phyloP scores from a whole-genome alignment of 2,113 vertebrate species.

The Rhinichthys klamathensis region DNA sequence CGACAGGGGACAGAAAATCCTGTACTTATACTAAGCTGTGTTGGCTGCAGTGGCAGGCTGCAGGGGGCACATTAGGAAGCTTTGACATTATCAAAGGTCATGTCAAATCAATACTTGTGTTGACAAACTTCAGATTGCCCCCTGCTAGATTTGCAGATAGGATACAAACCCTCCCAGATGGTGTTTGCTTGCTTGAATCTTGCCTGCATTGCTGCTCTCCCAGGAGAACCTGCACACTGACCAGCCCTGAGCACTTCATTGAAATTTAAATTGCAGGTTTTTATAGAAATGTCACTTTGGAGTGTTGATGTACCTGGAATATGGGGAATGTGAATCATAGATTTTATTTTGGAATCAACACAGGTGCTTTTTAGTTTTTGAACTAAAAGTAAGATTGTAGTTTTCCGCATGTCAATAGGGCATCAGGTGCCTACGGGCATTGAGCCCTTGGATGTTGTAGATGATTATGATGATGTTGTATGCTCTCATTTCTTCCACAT shows the following conservation, averaged over 20 bases:
- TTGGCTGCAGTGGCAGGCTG: slow-evolving; percentile 31
- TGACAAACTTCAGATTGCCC: slow-evolving; percentile 56
- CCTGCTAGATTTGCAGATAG: slow-evolving; percentile 51
- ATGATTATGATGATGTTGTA: slow-evolving; percentile 15
- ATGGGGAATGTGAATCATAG: neutral
- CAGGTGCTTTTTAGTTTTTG: neutral
- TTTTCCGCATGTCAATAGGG: neutral
- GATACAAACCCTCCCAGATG: slow-evolving; percentile 48
- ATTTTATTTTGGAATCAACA: neutral
- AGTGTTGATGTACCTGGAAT: slow-evolving; percentile 1
- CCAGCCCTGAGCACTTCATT: slow-evolving; percentile 51
- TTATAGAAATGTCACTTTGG: slow-evolving; percentile 16
- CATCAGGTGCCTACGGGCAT: neutral
- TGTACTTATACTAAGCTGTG: neutral
- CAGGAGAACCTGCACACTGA: slow-evolving; percentile 28
- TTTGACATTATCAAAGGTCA: slow-evolving; percentile 60
- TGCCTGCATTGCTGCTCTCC: slow-evolving; percentile 18
- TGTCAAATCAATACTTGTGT: slow-evolving; percentile 59
- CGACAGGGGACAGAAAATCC: neutral
- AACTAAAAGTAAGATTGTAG: neutral
- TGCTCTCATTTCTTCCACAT: slow-evolving; percentile 5
- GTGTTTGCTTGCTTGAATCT: slow-evolving; percentile 43
- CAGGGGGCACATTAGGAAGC: slow-evolving; percentile 39
- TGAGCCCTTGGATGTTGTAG: neutral
- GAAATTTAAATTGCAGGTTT: slow-evolving; percentile 40